Percentiles rank a stretch among this genome's conserved stretches.
These are phyloP conservation scores for Parnassius apollo DNA, from an alignment of 2,888 invertebrate species.

Conservation along the genomic window DNA sequence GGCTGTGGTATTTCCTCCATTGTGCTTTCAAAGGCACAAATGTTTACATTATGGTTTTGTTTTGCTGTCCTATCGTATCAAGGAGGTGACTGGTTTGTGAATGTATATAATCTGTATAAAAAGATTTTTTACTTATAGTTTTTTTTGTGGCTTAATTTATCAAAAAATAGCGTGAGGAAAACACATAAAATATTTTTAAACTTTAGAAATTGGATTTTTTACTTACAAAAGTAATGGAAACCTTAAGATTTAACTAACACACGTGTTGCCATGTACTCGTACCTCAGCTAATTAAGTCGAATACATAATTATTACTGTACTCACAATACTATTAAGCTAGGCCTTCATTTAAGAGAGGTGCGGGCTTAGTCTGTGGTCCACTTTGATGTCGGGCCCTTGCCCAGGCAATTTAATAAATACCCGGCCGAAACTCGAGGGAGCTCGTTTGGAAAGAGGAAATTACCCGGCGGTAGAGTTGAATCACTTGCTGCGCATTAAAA, in stretches of 20 bases:
- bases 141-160: too few relatives aligned
- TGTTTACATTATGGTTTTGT: slow-evolving; percentile 32
- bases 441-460: slow-evolving; percentile 51
- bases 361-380: slow-evolving; percentile 59
- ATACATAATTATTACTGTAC: slow-evolving; percentile 40
- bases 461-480: slow-evolving; percentile 37
- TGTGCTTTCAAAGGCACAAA: slow-evolving; percentile 44
- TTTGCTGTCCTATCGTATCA: slow-evolving; percentile 1
- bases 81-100: too few relatives aligned
- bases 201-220: too few relatives aligned
- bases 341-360: slow-evolving; percentile 57
- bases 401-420: slow-evolving; percentile 75
- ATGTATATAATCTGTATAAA: too few relatives aligned
- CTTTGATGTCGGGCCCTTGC: slow-evolving; percentile 51
- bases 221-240: too few relatives aligned
- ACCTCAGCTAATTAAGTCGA: slow-evolving; percentile 29
- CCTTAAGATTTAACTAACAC: too few relatives aligned
- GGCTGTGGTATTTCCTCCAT: slow-evolving; percentile 49
- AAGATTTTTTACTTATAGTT: too few relatives aligned
- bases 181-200: too few relatives aligned
- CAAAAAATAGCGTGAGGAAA: too few relatives aligned
- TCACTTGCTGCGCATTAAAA: slow-evolving; percentile 31
- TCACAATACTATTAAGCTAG: slow-evolving; percentile 51
- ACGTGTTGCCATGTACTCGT: neutral
- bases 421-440: slow-evolving; percentile 63